Base-by-base conservation (phyloP, 53 echinoderm and acorn worm genomes). In the Hippasteria phrygiana region DNA sequence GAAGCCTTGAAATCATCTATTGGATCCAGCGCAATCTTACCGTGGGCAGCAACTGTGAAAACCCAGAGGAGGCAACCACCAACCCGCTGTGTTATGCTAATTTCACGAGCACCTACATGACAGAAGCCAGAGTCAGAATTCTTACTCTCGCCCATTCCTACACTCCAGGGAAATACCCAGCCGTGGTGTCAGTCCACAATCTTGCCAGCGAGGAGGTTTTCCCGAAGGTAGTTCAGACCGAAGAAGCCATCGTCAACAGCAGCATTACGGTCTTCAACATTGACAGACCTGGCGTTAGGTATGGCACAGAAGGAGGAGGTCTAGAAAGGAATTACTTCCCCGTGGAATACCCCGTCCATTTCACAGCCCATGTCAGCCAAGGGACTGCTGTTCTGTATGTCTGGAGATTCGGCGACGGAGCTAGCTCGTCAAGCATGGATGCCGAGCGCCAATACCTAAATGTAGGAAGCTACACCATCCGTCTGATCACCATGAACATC, bases 331-430 rank as follows among this genome's bases (percentile, higher is more conserved):
- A 82, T 16, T 86, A 95, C 69, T 93, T 88, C 88, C 91, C 95
- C 0, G 38, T 91, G 56, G 93, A 95, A 74, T 78, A 88, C 39
- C 86, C 93, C 43, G 85, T 95, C 11, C 66, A 62, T 34, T 85
- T 95, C 42, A 36, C 35, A 41, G 88, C 73, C 22, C 67, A 69
- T 3, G 77, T 90, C 42, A 33, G 37, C 20, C 83, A 90, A 24
- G 95, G 95, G 8, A 95, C 95, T 9, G 95, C 88, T 0, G 83
- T 88, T 18, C 32, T 24, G 16, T 95, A 59, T 66, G 11, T 82
- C 4, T 95, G 95, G 95, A 45, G 38, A 20, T 90, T 88, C 51
- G 93, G 95, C n/a, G 95, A 95, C 71, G 88, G 86, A 33, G 64
- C 2, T 3, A 14, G 62, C 9, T 35, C 45, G 11, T 79, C 83